Base-by-base conservation (phyloP, 2,888 invertebrate genomes). In the Drosophila imparisetae region DNA sequence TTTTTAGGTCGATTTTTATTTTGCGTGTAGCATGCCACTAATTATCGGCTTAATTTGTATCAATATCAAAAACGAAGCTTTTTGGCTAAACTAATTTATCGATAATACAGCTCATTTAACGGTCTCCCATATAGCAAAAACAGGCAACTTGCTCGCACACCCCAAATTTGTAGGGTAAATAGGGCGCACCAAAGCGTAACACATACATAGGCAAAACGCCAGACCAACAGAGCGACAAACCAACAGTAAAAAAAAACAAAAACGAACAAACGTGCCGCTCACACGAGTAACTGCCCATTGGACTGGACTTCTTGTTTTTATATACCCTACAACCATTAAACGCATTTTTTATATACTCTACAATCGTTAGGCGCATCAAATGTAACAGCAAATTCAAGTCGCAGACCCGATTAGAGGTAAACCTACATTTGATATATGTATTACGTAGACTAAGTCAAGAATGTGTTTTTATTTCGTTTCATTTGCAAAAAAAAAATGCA, bases 161-260 rank as follows among this genome's bases (percentile, higher is more conserved):
- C 55, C 50, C 36, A 59, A 52, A 58, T 10, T 18, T 50, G 40
- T 70, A 79, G 80, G 38, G 84, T 53, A 67, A 59, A 24, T 30
- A 27, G 58, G 61, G 68, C 63, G 70, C 76, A 79, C 65, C 80
- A 79, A 82, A 76, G 83, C 85, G 79, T 75, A 78, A 71, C 81
- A 70, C 60, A 49, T 45, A 45, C 55, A 64, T 49, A 66, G n/a
- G 40, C 29, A 45, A 34, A 36, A 36, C 61, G 42, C 60, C 62
- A 65, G 54, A 65, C 50, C 48, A 36, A 66, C 64, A 24, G 53
- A 58, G 2, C 45, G 58, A 48, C 11, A 45, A 58, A 48, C 24
- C 42, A 30, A 63, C 36, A 38, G 32, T 45, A 45, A 66, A 49
- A 40, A 62, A 40, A 40, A 34, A 38, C 62, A 49, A 34, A 66